Conservation (phyloP, 2,113 vertebrate genomes). For the Mesoclemmys tuberculata region DNA sequence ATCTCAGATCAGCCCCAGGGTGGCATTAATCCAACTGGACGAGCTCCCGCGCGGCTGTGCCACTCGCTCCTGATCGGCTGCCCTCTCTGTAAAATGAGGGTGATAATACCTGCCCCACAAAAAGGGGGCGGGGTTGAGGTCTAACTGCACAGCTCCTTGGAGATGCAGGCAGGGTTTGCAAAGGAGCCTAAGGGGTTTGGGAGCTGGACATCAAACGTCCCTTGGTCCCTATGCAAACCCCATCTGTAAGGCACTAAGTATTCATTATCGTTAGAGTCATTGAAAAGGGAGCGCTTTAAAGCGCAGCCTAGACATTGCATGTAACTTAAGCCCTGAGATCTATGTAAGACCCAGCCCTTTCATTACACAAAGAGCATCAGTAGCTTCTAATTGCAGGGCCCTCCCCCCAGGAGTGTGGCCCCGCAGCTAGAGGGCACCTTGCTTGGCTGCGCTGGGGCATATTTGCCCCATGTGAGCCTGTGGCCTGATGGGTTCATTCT, state of each 20-base stretch:
- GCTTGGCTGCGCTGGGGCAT: neutral
- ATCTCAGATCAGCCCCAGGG: neutral
- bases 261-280: neutral
- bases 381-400: neutral
- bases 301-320: neutral
- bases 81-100: neutral
- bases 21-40: neutral
- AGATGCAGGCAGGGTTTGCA: neutral
- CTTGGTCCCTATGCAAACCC: neutral
- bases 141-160: neutral
- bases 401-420: fast-evolving
- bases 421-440: neutral
- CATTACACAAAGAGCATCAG: neutral
- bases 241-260: neutral
- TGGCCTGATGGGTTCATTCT: neutral
- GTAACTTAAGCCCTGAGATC: neutral
- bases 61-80: neutral
- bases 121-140: neutral
- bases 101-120: neutral
- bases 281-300: neutral
- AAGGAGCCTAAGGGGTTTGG: neutral
- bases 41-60: no score
- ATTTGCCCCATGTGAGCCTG: neutral
- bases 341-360: neutral
- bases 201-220: neutral